Conservation (phyloP, 2,888 invertebrate species). For the Fragum whitleyi region DNA sequence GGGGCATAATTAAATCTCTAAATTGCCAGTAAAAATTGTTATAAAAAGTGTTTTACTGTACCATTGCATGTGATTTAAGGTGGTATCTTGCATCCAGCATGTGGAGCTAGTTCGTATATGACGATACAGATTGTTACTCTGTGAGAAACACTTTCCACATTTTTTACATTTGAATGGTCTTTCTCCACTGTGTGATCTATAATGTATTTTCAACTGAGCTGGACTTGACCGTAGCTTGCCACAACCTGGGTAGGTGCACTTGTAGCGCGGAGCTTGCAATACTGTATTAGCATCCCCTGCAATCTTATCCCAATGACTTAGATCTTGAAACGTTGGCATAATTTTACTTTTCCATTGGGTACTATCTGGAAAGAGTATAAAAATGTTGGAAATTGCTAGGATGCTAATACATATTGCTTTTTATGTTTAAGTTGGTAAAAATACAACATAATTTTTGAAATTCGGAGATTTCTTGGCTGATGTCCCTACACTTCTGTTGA, state of each 20-base stretch:
- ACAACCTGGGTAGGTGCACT: constrained; percentile 37
- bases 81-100: neutral
- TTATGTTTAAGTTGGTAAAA: too few relatives aligned
- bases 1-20: too few relatives aligned
- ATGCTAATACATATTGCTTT: too few relatives aligned
- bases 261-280: neutral
- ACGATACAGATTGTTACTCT: constrained; percentile 51
- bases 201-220: constrained; percentile 41
- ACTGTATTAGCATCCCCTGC: neutral
- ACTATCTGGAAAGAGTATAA: constrained; percentile 19
- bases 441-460: too few relatives aligned
- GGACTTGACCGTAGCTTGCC: constrained; percentile 22
- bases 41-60: too few relatives aligned
- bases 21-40: too few relatives aligned
- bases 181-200: constrained; percentile 41
- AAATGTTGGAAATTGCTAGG: neutral
- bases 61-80: too few relatives aligned
- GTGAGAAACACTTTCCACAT: constrained; percentile 42
- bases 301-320: neutral
- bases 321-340: neutral
- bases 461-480: too few relatives aligned
- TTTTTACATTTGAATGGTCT: constrained; percentile 29
- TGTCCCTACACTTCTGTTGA: too few relatives aligned
- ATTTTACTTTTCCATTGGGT: neutral
- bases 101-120: constrained; percentile 33